Evolutionary conservation across 53 echinoderm and acorn worm species (phyloP), one percentile per base, ranked within the genome.

Genomic region (Pentamera pediparva): DNA sequence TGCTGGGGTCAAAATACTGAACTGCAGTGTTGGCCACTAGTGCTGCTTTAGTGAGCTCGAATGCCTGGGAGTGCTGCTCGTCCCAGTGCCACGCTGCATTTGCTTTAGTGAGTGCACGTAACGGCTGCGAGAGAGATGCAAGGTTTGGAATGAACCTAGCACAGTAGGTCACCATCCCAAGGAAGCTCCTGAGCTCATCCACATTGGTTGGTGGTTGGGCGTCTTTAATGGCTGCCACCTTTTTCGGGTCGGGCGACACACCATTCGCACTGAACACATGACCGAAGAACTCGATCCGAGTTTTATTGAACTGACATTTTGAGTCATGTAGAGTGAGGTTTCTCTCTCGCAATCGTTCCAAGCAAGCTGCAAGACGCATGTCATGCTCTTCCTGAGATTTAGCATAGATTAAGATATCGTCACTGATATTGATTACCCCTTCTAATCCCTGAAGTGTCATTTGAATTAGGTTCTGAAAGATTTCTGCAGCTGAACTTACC

Each of bases 401-500:
- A 2, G 53, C 82, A 56, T 61, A 82, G 13, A 78, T 71, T 3
- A 80, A 65, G 27, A 78, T 79, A 37, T 88, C 82, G 65, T 85
- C 79, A 40, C 69, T 76, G 15, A 80, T 83, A 35, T 82, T 92
- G 36, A 85, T 24, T 2, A 75, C 72, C 21, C 82, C 82, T 29
- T 73, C 54, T 13, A 91, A 78, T 2, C 84, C 77, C 8, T 65
- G 52, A 30, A 83, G 67, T 5, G 86, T 38, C 20, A 80, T 51
- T 11, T 82, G 78, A 34, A 86, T 86, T 2, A 63, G 47, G 26
- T 86, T 83, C 50, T 86, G 91, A 61, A 86, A 86, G 0, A 70
- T 55, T 71, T 83, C 78, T 5, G 86, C 91, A 32, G 80, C 91
- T 9, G 76, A 76, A 61, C 80, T 78, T 8, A 92, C 78, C 20